phyloP scores from a whole-genome alignment of 2,113 vertebrate genomes.

The Camelus bactrianus region DNA sequence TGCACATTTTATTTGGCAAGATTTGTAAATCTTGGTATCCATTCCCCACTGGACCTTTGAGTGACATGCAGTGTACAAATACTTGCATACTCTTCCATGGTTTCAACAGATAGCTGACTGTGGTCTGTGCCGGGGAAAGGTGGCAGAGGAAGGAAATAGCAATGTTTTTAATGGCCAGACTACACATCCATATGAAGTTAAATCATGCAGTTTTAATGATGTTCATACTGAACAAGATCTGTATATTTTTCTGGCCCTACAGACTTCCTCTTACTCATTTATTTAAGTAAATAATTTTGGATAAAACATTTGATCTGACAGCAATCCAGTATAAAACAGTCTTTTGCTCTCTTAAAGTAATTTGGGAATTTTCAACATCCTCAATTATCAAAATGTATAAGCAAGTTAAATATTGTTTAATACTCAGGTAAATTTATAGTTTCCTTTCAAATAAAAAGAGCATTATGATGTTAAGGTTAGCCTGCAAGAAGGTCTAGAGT shows the following conservation, averaged over 20 bases:
- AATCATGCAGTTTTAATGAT: not conserved
- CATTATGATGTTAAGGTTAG: not conserved
- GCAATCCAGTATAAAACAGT: not conserved
- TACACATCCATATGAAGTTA: not conserved
- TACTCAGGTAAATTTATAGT: not conserved
- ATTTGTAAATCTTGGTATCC: not conserved
- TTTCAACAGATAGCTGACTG: not conserved
- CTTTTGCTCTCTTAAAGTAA: slow-evolving; percentile 5
- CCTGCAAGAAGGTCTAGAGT: not conserved
- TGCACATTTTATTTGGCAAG: not conserved
- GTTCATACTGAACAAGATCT: not conserved
- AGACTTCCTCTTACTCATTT: not conserved
- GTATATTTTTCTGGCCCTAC: not conserved
- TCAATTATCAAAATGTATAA: not conserved
- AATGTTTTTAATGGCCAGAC: not conserved
- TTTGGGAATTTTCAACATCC: not conserved
- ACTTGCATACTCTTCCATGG: not conserved
- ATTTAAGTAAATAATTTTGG: slow-evolving; percentile 23
- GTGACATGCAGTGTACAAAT: not conserved
- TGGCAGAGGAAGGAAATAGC: not conserved
- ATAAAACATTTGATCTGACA: slow-evolving; percentile 7
- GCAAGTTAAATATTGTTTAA: not conserved
- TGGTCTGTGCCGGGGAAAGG: not conserved
- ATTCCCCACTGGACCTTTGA: not conserved
- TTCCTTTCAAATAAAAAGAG: slow-evolving; percentile 14